phyloP scores from a whole-genome alignment of 23 tunicate genomes.

The Corella eumyota region DNA sequence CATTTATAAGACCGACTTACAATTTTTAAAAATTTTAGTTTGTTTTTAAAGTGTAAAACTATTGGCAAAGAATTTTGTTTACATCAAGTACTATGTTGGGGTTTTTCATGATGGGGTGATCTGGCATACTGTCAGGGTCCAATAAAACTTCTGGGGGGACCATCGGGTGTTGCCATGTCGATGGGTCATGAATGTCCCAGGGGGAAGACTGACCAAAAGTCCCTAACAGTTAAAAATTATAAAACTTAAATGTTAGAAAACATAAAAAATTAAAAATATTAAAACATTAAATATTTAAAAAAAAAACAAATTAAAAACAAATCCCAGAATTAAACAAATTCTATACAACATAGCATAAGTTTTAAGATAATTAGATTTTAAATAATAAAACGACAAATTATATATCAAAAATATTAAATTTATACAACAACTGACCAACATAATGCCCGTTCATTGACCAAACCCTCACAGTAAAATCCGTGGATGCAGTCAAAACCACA shows the following conservation, averaged over 20 bases:
- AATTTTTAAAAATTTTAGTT: too few species aligned
- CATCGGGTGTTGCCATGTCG: constrained; percentile 92
- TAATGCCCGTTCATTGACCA: constrained; percentile 65
- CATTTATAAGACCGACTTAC: too few species aligned
- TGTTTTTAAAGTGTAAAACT: too few species aligned
- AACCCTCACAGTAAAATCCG: constrained; percentile 63
- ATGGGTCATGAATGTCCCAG: constrained; percentile 72
- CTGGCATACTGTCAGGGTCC: constrained; percentile 75
- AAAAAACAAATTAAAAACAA: background rate
- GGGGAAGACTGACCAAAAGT: constrained; percentile 75
- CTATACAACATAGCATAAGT: too few species aligned
- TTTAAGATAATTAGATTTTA: too few species aligned
- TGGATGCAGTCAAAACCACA: constrained; percentile 54
- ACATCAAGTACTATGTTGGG: too few species aligned
- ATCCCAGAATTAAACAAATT: too few species aligned
- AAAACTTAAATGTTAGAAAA: background rate
- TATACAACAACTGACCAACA: constrained; percentile 25
- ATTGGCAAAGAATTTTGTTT: too few species aligned
- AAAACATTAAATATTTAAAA: background rate
- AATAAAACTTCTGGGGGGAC: constrained; percentile 91
- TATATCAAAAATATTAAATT: too few species aligned
- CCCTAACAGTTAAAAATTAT: constrained; percentile 10
- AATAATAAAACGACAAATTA: too few species aligned
- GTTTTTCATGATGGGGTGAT: constrained; percentile 46
- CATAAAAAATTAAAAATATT: background rate